These are phyloP conservation scores for Cherax quadricarinatus DNA, from an alignment of 1,140 invertebrate genomes.

Conservation along the genomic window DNA sequence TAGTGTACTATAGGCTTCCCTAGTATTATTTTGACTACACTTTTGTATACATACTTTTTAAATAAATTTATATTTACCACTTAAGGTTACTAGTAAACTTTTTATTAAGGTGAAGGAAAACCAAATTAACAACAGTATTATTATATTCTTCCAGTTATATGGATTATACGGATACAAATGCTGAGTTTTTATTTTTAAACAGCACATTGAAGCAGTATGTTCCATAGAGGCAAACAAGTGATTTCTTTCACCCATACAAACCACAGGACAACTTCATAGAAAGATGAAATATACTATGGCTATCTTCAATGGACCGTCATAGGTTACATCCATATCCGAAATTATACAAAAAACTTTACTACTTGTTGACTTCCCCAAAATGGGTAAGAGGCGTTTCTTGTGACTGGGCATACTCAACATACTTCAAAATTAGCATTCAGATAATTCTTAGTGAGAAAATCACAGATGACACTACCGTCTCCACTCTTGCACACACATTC, in stretches of 20 bases:
- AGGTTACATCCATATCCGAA: constrained; percentile 53
- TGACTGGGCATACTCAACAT: constrained; percentile 58
- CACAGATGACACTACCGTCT: constrained; percentile 69
- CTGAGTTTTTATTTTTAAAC: constrained; percentile 68
- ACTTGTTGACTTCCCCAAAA: constrained; percentile 66
- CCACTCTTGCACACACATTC: constrained; percentile 45
- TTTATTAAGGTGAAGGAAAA: constrained; percentile 13
- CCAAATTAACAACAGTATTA: constrained; percentile 66
- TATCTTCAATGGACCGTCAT: constrained; percentile 62
- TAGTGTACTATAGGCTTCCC: too few species aligned
- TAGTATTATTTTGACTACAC: too few species aligned
- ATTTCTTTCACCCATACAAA: constrained; percentile 68
- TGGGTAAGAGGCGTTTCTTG: constrained; percentile 56
- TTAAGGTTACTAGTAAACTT: too few species aligned
- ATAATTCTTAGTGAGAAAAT: constrained; percentile 67
- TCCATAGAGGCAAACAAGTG: constrained; percentile 71
- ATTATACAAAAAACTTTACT: constrained; percentile 68
- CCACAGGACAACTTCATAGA: constrained; percentile 68
- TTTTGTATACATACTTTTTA: too few species aligned
- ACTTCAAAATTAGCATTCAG: constrained; percentile 55
- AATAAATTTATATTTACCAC: too few species aligned
- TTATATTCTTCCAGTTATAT: constrained; percentile 72
- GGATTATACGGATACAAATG: constrained; percentile 72
- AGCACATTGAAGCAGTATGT: constrained; percentile 71
- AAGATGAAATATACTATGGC: constrained; percentile 68